A percentile compares a stretch with the other conserved stretches of the same genome.
Conservation (phyloP, 2,113 vertebrate genomes). For the Microtus montanus region DNA sequence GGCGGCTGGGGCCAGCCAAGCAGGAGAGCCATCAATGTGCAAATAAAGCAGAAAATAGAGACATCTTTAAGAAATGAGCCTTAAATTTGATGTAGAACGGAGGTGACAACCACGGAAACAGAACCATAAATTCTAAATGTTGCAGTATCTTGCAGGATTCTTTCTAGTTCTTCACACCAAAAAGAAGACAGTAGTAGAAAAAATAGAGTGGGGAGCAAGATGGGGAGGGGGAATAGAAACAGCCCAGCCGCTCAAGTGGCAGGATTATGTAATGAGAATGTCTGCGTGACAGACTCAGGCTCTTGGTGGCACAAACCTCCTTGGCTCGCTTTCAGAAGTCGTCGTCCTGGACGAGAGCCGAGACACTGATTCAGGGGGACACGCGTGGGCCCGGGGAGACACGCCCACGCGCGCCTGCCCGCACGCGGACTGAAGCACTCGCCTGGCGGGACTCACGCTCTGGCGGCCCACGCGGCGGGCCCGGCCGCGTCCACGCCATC, state of each 20-base stretch:
- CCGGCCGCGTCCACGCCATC: constrained; percentile 30
- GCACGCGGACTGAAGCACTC: not conserved
- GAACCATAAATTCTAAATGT: constrained; percentile 74
- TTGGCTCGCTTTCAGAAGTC: constrained; percentile 54
- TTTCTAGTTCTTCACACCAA: constrained; percentile 66
- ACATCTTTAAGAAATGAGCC: constrained; percentile 85
- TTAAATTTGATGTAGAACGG: constrained; percentile 81
- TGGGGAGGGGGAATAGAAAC: not conserved
- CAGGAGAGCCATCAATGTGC: constrained; percentile 80
- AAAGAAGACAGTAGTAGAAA: not conserved
- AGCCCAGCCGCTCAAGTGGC: not conserved
- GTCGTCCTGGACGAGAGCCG: constrained; percentile 11
- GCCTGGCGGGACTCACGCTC: not conserved
- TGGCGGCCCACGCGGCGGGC: not conserved
- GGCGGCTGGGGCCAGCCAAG: constrained; percentile 73
- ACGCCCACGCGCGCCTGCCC: not conserved
- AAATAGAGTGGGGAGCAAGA: not conserved
- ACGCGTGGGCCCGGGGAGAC: not conserved
- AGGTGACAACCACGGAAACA: constrained; percentile 84
- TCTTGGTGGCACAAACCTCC: constrained; percentile 61
- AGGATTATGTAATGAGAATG: constrained; percentile 65
- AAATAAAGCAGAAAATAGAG: constrained; percentile 88
- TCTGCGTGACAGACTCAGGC: constrained; percentile 63
- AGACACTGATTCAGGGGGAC: not conserved
- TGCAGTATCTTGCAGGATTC: constrained; percentile 76